Percentiles rank a stretch among this genome's conserved stretches.
These are phyloP conservation scores for Gallinago solitaria DNA, from an alignment of 2,797 vertebrate species.

Conservation along the genomic window DNA sequence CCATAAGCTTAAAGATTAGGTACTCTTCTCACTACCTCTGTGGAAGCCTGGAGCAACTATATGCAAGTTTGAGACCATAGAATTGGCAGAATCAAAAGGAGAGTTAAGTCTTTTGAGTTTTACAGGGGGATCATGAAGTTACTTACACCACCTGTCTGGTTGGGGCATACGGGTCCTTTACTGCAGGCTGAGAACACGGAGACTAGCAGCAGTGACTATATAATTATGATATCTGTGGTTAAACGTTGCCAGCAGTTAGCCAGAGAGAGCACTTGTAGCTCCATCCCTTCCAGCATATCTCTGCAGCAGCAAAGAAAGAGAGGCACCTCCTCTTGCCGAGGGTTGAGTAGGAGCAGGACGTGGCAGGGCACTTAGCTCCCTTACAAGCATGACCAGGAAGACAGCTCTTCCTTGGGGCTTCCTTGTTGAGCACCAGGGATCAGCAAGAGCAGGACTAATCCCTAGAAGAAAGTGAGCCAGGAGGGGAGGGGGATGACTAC, in stretches of 20 bases:
- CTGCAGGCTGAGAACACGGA: background rate
- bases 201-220: background rate
- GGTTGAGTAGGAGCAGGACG: background rate
- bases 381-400: background rate
- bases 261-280: background rate
- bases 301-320: background rate
- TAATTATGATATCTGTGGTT: background rate
- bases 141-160: accelerated
- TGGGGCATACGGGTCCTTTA: background rate
- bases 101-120: background rate
- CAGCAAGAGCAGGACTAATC: background rate
- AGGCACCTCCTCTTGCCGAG: background rate
- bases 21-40: background rate
- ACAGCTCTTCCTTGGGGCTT: background rate
- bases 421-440: background rate
- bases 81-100: background rate
- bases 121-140: background rate
- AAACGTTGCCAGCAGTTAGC: background rate
- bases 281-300: background rate
- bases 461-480: background rate
- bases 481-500: accelerated
- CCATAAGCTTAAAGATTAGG: background rate
- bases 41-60: background rate
- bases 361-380: background rate
- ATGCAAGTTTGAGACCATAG: background rate